A percentile compares a stretch with the other conserved stretches of the same genome.
Conservation (phyloP, 1,140 invertebrate species). For the Gonatopus flavifemur region DNA sequence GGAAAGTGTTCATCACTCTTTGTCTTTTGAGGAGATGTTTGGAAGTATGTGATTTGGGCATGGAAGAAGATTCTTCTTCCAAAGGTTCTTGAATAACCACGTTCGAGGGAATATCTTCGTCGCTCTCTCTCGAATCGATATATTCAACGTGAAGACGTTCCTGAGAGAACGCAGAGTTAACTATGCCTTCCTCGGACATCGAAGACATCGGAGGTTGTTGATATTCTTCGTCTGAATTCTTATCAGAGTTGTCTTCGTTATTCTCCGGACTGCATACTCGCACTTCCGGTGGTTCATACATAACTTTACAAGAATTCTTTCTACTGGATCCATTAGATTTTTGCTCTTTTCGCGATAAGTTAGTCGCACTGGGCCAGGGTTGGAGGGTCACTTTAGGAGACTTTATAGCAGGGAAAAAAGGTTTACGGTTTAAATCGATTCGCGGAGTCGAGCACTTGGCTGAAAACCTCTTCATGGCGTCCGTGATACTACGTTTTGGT, state of each 20-base stretch:
- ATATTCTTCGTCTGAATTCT: background rate
- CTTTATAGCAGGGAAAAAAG: conserved; percentile 38
- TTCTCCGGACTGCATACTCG: background rate
- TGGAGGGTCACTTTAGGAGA: conserved; percentile 31
- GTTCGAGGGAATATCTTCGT: conserved; percentile 7
- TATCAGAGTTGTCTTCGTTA: background rate
- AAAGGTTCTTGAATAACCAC: background rate
- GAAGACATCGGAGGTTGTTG: conserved; percentile 3
- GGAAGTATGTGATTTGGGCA: conserved; percentile 28
- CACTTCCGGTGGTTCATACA: background rate
- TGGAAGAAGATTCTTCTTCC: conserved; percentile 19
- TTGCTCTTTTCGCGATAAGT: conserved; percentile 23
- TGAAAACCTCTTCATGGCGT: conserved; percentile 41
- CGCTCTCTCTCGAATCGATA: conserved; percentile 1
- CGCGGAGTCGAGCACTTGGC: conserved; percentile 24
- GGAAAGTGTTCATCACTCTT: conserved; percentile 14
- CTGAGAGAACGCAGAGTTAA: conserved; percentile 38
- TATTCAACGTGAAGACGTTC: conserved; percentile 19
- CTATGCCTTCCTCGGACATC: conserved; percentile 21
- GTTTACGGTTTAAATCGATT: conserved; percentile 33
- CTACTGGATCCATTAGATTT: conserved; percentile 2
- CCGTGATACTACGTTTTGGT: conserved; percentile 25
- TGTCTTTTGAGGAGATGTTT: conserved; percentile 30
- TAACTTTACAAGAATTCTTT: background rate
- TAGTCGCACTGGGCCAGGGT: conserved; percentile 50